Conservation (phyloP, 2,888 invertebrate genomes). For the Heliconius sara region DNA sequence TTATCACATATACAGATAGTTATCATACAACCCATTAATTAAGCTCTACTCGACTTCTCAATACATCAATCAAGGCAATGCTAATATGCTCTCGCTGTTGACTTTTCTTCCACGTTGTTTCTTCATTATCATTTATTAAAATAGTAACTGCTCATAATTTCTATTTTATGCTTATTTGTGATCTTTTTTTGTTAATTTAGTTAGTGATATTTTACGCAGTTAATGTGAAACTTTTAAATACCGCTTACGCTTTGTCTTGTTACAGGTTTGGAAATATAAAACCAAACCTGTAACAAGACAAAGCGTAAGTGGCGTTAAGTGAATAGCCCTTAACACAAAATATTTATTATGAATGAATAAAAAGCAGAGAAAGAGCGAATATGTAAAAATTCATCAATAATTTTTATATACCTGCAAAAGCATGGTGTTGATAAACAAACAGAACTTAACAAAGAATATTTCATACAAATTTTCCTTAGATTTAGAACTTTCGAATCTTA, state of each 20-base stretch:
- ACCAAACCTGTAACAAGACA: no score
- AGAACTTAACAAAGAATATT: no score
- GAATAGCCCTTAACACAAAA: no score
- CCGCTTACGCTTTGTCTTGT: no score
- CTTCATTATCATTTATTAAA: neutral
- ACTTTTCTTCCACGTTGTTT: neutral
- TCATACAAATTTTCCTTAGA: neutral
- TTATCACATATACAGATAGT: neutral
- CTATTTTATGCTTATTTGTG: neutral
- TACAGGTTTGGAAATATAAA: no score
- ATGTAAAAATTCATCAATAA: no score
- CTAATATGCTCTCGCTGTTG: neutral
- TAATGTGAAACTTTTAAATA: no score
- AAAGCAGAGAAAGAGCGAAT: no score
- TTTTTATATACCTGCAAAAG: no score
- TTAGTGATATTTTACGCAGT: neutral
- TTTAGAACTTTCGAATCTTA: neutral
- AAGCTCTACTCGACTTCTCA: neutral
- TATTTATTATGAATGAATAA: no score
- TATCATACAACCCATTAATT: neutral
- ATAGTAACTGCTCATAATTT: neutral
- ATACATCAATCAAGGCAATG: neutral
- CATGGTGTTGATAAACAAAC: no score
- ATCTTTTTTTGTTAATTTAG: neutral
- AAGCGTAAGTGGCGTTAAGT: no score